Evolutionary conservation across 2,797 vertebrate genomes (phyloP).

Genomic region (Sebastes jordani): DNA sequence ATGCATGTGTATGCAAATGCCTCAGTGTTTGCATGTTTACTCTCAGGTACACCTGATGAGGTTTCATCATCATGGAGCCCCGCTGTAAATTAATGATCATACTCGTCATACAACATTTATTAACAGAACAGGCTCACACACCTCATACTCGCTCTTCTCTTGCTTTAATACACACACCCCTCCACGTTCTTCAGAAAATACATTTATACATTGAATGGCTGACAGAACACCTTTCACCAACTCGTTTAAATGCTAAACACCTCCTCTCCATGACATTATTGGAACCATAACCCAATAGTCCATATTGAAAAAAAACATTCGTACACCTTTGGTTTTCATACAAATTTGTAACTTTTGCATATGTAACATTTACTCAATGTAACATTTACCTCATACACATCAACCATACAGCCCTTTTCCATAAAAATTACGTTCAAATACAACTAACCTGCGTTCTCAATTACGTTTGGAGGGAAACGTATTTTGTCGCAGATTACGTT

Average conservation of each 20-base stretch:
- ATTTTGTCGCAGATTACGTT: too few species aligned
- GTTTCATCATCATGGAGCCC: constrained; percentile 5
- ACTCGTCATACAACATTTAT: constrained; percentile 64
- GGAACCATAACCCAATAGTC: neutral
- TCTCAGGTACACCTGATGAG: neutral
- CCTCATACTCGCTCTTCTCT: neutral
- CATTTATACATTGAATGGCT: neutral
- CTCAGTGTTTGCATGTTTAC: constrained; percentile 7
- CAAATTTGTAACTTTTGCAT: neutral
- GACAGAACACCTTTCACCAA: neutral
- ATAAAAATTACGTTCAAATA: too few species aligned
- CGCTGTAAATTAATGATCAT: constrained; percentile 66
- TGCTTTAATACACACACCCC: neutral
- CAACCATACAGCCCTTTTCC: accelerated
- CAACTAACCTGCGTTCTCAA: too few species aligned
- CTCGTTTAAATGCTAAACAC: neutral
- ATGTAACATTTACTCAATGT: too few species aligned
- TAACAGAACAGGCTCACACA: neutral
- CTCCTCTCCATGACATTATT: neutral
- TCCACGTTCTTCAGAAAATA: neutral
- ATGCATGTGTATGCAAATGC: constrained; percentile 2
- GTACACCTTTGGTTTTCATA: neutral
- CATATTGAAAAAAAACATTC: neutral
- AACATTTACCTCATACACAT: too few species aligned
- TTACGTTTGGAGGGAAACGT: too few species aligned